These are phyloP conservation scores for Aurelia sp. DNA, from an alignment of 30 jellyfish, hydroid and myxozoan species.

Conservation along the genomic window DNA sequence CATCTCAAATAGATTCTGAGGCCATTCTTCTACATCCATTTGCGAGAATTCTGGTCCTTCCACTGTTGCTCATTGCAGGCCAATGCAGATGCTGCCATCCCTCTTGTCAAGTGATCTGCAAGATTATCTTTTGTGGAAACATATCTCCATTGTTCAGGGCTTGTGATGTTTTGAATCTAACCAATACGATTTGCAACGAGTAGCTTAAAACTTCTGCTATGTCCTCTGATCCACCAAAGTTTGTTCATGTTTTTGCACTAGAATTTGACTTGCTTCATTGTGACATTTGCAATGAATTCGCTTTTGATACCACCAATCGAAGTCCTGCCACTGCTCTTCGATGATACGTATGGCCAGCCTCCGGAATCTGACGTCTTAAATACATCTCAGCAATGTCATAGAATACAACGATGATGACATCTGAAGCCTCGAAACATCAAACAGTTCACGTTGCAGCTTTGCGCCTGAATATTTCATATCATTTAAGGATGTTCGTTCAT, in stretches of 20 bases:
- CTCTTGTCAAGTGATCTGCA: not conserved
- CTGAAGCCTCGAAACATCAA: not conserved
- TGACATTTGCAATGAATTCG: no score
- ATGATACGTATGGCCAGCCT: no score
- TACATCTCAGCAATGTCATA: no score
- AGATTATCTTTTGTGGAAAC: no score
- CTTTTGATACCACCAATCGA: slow-evolving; percentile 10
- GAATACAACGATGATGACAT: no score
- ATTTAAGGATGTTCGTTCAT: slow-evolving; percentile 26
- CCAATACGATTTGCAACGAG: slow-evolving; percentile 65
- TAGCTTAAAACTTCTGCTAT: slow-evolving; percentile 39
- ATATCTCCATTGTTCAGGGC: slow-evolving; percentile 64
- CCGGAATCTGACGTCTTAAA: no score
- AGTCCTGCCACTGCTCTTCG: slow-evolving; percentile 1
- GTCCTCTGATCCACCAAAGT: slow-evolving; percentile 69
- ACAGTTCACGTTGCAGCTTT: slow-evolving; percentile 25
- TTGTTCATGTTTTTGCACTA: slow-evolving; percentile 68
- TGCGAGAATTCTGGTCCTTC: no score
- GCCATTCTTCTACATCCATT: no score
- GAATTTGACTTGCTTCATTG: slow-evolving; percentile 28
- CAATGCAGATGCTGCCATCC: no score
- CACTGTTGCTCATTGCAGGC: no score
- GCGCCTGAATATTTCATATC: slow-evolving; percentile 45
- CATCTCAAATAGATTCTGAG: no score
- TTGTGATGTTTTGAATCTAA: slow-evolving; percentile 37